Conservation (phyloP, 2,113 vertebrate genomes). For the Clarias gariepinus region DNA sequence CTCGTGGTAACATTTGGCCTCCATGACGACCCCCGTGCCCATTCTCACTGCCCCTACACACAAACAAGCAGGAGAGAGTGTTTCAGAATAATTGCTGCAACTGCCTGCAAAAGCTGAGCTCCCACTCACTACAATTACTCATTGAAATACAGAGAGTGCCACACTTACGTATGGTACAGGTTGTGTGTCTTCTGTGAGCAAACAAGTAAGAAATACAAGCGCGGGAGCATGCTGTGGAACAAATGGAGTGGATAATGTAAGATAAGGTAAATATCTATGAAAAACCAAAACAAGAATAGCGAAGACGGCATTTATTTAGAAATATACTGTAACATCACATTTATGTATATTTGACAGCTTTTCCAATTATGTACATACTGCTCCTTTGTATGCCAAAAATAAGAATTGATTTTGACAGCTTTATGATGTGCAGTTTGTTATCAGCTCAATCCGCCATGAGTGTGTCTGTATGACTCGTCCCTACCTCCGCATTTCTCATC, state of each 20-base stretch:
- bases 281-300: background rate
- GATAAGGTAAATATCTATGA: background rate
- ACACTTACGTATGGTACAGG: background rate
- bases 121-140: constrained; percentile 60
- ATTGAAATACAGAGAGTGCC: background rate
- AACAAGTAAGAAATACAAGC: background rate
- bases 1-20: background rate
- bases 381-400: background rate
- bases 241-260: constrained; percentile 20
- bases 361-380: background rate
- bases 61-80: constrained; percentile 27
- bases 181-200: background rate
- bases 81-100: constrained; percentile 55
- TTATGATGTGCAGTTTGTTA: background rate
- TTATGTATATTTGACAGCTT: background rate
- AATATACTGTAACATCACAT: background rate
- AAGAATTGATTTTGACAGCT: background rate
- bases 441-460: constrained; percentile 1
- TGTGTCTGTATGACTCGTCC: constrained; percentile 54
- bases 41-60: background rate
- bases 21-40: background rate
- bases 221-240: background rate
- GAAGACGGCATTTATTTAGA: background rate
- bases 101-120: constrained; percentile 38
- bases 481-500: constrained; percentile 44